Percentiles rank a stretch among this genome's conserved stretches.
Evolutionary conservation across 1,140 invertebrate genomes (phyloP).

Genomic region (Liolophura sinensis): DNA sequence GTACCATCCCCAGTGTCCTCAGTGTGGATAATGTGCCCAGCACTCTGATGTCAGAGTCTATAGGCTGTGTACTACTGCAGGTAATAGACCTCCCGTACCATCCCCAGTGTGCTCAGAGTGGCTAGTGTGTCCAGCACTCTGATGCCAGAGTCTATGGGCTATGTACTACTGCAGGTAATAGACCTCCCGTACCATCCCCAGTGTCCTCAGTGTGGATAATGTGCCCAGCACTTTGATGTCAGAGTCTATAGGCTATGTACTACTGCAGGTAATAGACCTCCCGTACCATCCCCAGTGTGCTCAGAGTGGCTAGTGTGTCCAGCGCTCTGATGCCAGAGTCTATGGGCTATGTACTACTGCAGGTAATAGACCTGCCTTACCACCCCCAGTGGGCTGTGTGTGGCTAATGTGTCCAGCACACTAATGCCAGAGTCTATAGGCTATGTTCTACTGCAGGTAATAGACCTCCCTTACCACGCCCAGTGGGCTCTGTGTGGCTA

Average conservation of each 20-base stretch:
- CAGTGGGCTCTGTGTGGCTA: slow-evolving; percentile 43
- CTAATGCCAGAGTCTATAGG: slow-evolving; percentile 53
- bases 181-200: slow-evolving; percentile 34
- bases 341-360: slow-evolving; percentile 50
- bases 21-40: slow-evolving; percentile 41
- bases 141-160: slow-evolving; percentile 53
- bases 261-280: slow-evolving; percentile 54
- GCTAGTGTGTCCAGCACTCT: slow-evolving; percentile 37
- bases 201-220: slow-evolving; percentile 43
- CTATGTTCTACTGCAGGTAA: slow-evolving; percentile 52
- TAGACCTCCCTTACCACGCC: slow-evolving; percentile 53
- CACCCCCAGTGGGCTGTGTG: slow-evolving; percentile 47
- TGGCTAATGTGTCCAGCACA: slow-evolving; percentile 37
- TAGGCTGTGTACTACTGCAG: slow-evolving; percentile 53
- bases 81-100: slow-evolving; percentile 53
- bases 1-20: slow-evolving; percentile 49
- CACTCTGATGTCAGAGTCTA: slow-evolving; percentile 48
- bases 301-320: slow-evolving; percentile 40
- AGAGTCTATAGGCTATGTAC: slow-evolving; percentile 49
- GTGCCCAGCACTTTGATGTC: slow-evolving; percentile 45
- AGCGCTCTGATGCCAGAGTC: slow-evolving; percentile 51
- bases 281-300: slow-evolving; percentile 52
- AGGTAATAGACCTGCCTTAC: slow-evolving; percentile 53
- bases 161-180: slow-evolving; percentile 51
- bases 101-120: slow-evolving; percentile 44